Conservation (phyloP, 2,797 vertebrate genomes). For the Gallinago nigripennis region DNA sequence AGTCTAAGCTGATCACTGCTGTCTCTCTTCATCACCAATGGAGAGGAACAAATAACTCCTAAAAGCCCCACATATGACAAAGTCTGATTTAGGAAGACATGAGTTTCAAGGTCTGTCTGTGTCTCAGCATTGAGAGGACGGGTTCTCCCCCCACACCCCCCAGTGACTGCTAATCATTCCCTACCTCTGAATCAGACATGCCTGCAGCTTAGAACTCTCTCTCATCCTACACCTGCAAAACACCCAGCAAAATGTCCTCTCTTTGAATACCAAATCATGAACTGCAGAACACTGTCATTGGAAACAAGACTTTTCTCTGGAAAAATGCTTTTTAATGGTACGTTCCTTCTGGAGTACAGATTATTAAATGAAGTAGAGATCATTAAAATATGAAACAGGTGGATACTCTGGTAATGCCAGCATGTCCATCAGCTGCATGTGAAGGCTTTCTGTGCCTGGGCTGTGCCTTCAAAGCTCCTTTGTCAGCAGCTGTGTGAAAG, state of each 20-base stretch:
- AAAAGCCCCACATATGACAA: neutral
- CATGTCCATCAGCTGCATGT: neutral
- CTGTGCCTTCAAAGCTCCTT: neutral
- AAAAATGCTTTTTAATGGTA: neutral
- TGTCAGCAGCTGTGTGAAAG: neutral
- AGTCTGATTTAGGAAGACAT: neutral
- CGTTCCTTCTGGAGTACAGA: neutral
- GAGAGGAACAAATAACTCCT: neutral
- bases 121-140: neutral
- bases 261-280: neutral
- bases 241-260: neutral
- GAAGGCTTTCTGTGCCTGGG: neutral
- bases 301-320: neutral
- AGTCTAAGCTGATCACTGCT: neutral
- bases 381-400: neutral
- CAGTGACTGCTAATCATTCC: neutral
- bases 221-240: neutral
- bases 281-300: neutral
- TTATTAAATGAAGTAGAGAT: neutral
- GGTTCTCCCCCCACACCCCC: neutral
- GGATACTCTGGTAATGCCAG: neutral
- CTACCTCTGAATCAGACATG: neutral
- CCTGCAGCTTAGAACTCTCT: neutral
- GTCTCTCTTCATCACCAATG: neutral
- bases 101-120: neutral